Percentiles rank a stretch among this genome's conserved stretches.
Evolutionary conservation across 1,140 invertebrate species (phyloP).

Genomic region (Hesperophylax magnus): DNA sequence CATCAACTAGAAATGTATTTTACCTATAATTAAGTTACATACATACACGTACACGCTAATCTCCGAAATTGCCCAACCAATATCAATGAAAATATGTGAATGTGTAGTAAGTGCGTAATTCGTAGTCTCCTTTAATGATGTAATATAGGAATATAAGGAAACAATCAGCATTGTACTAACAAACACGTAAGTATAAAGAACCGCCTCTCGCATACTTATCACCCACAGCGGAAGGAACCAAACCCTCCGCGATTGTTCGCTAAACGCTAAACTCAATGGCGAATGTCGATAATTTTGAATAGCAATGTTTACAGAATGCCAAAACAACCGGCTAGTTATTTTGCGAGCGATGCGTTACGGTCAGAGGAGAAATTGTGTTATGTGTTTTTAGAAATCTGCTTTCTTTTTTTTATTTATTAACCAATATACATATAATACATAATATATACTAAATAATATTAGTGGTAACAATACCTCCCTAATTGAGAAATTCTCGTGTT

Average conservation of each 20-base stretch:
- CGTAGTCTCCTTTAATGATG: neutral
- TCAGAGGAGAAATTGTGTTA: neutral
- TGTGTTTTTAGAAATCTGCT: slow-evolving; percentile 17
- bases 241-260: slow-evolving; percentile 2
- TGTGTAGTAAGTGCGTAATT: neutral
- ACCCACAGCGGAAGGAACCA: neutral
- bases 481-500: too few species aligned
- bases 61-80: too few species aligned
- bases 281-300: slow-evolving; percentile 14
- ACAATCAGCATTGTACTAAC: neutral
- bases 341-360: slow-evolving; percentile 11
- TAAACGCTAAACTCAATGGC: neutral
- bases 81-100: too few species aligned
- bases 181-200: neutral
- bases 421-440: too few species aligned
- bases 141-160: slow-evolving; percentile 6
- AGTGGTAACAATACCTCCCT: too few species aligned
- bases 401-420: too few species aligned
- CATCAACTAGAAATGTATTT: too few species aligned
- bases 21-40: too few species aligned
- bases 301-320: neutral
- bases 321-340: neutral
- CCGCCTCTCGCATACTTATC: neutral
- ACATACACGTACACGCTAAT: too few species aligned
- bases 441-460: too few species aligned